A percentile compares a stretch with the other conserved stretches of the same genome.
Evolutionary conservation across 2,113 vertebrate genomes (phyloP).

Genomic region (Rafetus swinhoei): DNA sequence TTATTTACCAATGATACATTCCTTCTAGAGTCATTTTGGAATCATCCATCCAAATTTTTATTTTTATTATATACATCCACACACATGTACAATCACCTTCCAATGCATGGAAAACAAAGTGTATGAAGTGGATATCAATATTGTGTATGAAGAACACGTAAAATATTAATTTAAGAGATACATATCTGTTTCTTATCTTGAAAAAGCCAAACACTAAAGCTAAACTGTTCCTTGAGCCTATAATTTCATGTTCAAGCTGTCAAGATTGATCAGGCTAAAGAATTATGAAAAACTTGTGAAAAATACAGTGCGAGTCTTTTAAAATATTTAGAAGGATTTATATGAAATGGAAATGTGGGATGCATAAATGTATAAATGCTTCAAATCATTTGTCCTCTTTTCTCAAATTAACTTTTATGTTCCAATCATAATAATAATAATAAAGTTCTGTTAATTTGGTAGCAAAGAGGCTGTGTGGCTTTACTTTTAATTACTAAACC

Average conservation of each 20-base stretch:
- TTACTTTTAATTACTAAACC: neutral
- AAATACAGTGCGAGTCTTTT: neutral
- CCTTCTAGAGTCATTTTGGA: neutral
- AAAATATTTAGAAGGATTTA: conserved; percentile 27
- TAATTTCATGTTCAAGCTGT: conserved; percentile 3
- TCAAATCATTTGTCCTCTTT: neutral
- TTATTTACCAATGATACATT: neutral
- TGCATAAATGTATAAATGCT: neutral
- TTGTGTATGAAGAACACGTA: neutral
- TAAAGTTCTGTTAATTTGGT: neutral
- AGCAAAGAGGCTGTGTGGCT: neutral
- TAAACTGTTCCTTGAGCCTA: neutral
- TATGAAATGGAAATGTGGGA: neutral
- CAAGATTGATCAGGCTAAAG: neutral
- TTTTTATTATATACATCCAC: neutral
- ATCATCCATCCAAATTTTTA: neutral
- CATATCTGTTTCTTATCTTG: neutral
- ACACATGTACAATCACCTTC: neutral
- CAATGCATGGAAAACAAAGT: neutral
- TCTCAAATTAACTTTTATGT: neutral
- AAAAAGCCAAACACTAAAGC: neutral
- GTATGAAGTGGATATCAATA: neutral
- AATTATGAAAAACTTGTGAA: neutral
- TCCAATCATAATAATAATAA: neutral
- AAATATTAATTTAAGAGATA: neutral